Evolutionary conservation across 2,888 invertebrate genomes (phyloP), one percentile per base, ranked within the genome.

Genomic region (Pachycephus smyrnensis): DNA sequence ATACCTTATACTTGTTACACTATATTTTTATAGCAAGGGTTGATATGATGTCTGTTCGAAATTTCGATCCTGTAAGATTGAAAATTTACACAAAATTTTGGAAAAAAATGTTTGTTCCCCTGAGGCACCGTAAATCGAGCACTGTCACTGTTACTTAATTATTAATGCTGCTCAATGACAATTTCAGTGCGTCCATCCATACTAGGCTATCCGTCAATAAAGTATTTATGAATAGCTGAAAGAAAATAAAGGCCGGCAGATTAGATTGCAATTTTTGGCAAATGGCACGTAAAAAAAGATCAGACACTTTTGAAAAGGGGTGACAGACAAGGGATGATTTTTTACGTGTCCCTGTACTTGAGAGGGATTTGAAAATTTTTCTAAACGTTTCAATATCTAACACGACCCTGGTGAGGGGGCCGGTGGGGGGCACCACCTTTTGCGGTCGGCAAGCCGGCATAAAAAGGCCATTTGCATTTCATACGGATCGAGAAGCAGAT

Each of bases 391-490:
- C 55, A 55, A 23, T 55, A 23, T 55, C 55, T 23, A 55, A 23
- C 9, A 23, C 55, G 23, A 6, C 9, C 23, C 55, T 40, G 40
- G 15, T 40, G 15, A 55, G 23, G 55, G 23, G 9, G 4, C 1
- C 3, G 33, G 33, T 33, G 33, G 23, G 55, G 23, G 6, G 23
- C 55, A 55, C 9, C 55, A 55, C 9, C 15, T 33, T 71, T 71
- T 31, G 71, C 71, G 71, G 71, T 71, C 33, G 33, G 3, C 68
- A n/a, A 15, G n/a, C 68, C 23, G 68, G 12, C 12, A 33, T 32
- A 71, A 71, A 71, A 71, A 71, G 71, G 71, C 32, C 80, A 88
- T 88, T 89, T 88, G 88, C 88, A 88, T 88, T 82, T 80, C 76
- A 78, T 78, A 68, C 75, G 81, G 82, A 84, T 85, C 82, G 80